Base-by-base conservation (phyloP, 2,113 vertebrate species). In the Hystrix brachyura region DNA sequence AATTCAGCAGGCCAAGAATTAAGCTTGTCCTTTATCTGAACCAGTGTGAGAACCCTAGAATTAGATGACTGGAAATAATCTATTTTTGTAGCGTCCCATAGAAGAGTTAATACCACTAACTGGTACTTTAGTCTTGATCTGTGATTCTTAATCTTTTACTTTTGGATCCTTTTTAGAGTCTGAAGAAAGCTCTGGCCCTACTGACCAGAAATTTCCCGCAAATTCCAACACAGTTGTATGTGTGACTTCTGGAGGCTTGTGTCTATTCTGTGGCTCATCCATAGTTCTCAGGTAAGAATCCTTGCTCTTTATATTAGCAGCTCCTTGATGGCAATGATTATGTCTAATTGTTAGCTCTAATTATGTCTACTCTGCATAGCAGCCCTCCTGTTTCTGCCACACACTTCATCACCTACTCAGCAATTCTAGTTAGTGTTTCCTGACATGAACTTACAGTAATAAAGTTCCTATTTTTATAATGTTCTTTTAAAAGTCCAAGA, bases 21-120 rank as follows among this genome's bases (percentile, higher is more conserved):
- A 89, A 93, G 46, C 32, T 80, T 51, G 21, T 21, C 53, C 71
- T 85, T 96, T 89, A 74, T 88, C 38, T 87, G 89, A 87, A 67
- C 53, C 78, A 83, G 43, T n/a, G 55, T 78, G 85, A 96, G 89
- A 95, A 96, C 72, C 82, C 72, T 81, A 90, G 82, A 91, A 87
- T 96, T 93, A 81, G 46, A 90, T 74, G 90, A 23, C 69, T 64
- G 11, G 43, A 53, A 82, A 71, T 62, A 74, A 38, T 53, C 32
- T 76, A 69, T 89, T 84, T 95, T 87, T 81, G 17, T 62, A 78
- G 53, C 43, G 94, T 94, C 72, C 57, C 53, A 8, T 19, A 86
- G 94, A 83, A 79, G 88, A 90, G 51, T 57, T 15, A 48, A 72
- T 96, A 67, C n/a, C 90, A 62, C 69, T 78, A 85, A 89, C 59